Evolutionary conservation across 2,888 invertebrate genomes (phyloP), one percentile per base, ranked within the genome.

Genomic region (Leptinotarsa peninsularis): DNA sequence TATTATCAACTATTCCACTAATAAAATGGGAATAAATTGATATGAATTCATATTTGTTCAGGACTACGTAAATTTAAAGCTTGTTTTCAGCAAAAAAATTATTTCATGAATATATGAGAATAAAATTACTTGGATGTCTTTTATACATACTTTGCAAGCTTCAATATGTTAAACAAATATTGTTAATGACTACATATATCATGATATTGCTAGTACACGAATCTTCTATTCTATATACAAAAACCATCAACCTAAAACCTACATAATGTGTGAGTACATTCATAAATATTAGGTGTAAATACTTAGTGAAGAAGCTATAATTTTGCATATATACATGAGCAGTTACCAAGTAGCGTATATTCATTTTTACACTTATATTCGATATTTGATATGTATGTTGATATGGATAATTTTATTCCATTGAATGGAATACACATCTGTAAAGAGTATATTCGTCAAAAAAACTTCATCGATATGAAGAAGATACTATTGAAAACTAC

Each of bases 191-290:
- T 79, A 72, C 72, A 66, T 78, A 18, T 17, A 74, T 80, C 79
- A 83, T 84, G 83, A 89, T 89, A 89, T 89, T 89, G 89, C 89
- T 89, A 89, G 88, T 89, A 89, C 89, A 89, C 89, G 89, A 88
- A 85, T 86, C 84, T 82, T 83, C 85, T 86, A 86, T 80, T 82
- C 82, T 86, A 85, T 87, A 73, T 87, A 87, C 86, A 87, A n/a
- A 49, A 72, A 69, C 76, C 60, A 76, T 56, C 67, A 68, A 23
- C 18, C 58, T 71, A 67, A 72, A 49, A 58, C 54, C 60, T 70
- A 75, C 27, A 21, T 63, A 68, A 27, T 69, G 56, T 54, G 54
- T 10, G 54, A 27, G 43, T 56, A 63, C 63, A 43, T 43, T 10
- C 43, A 43, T 43, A 43, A 43, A 43, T 10, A 43, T 43, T 43